phyloP scores from a whole-genome alignment of 2,113 vertebrate species.

The Melierax canorus region DNA sequence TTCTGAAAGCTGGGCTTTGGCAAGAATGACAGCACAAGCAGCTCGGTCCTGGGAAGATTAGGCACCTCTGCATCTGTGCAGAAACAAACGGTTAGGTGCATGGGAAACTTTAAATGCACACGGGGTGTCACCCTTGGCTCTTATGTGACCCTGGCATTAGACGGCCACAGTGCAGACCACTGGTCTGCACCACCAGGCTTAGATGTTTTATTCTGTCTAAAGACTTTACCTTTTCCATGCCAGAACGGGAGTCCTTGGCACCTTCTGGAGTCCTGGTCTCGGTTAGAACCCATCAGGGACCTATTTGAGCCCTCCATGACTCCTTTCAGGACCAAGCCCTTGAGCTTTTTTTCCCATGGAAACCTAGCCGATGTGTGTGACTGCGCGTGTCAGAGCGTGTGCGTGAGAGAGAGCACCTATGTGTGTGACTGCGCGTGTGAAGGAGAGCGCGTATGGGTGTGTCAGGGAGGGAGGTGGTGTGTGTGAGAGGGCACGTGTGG shows the following conservation, averaged over 20 bases:
- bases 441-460: accelerated
- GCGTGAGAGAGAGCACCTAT: not conserved
- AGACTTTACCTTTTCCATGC: not conserved
- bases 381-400: not conserved
- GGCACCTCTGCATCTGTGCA: not conserved
- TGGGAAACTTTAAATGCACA: not conserved
- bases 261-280: not conserved
- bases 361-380: not conserved
- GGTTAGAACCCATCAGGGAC: accelerated
- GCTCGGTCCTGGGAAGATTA: not conserved
- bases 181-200: not conserved
- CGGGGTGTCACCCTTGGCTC: not conserved
- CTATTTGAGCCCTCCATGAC: not conserved
- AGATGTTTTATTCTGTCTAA: not conserved
- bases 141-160: not conserved
- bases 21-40: not conserved
- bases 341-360: not conserved
- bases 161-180: not conserved
- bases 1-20: not conserved
- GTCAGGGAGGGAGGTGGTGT: accelerated
- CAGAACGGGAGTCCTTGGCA: not conserved
- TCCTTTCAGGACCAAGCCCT: not conserved
- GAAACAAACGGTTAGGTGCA: not conserved
- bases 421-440: accelerated
- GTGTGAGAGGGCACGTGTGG: accelerated